Evolutionary conservation across 2,888 invertebrate genomes (phyloP).

Genomic region (Anthoptus insignis): DNA sequence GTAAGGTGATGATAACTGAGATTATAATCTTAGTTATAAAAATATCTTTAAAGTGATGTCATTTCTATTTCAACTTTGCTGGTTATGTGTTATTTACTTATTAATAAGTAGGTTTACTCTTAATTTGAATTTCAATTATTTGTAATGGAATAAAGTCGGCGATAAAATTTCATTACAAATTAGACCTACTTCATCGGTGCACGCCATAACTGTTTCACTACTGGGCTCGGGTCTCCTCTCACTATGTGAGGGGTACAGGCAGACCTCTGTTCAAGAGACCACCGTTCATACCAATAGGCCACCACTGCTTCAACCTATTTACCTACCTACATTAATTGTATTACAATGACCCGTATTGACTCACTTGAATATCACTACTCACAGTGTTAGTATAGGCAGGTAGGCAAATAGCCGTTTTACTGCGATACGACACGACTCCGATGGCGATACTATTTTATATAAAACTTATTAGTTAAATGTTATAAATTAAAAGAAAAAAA

Average conservation of each 20-base stretch:
- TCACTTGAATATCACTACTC: slow-evolving; percentile 4
- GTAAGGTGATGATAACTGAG: too few relatives aligned
- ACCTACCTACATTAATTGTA: neutral
- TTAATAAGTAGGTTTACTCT: neutral
- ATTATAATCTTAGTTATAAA: neutral
- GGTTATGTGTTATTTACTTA: neutral
- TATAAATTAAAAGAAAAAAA: too few relatives aligned
- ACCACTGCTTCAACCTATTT: too few relatives aligned
- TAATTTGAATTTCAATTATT: slow-evolving; percentile 3
- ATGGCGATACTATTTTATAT: too few relatives aligned
- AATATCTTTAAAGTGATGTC: neutral
- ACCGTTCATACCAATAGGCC: too few relatives aligned
- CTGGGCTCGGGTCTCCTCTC: too few relatives aligned
- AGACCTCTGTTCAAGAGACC: too few relatives aligned
- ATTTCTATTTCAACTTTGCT: neutral
- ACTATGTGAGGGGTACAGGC: too few relatives aligned
- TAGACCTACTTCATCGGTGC: too few relatives aligned
- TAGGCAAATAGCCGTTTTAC: neutral
- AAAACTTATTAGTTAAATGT: too few relatives aligned
- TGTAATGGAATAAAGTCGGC: neutral
- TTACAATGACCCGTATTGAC: neutral
- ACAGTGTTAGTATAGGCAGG: neutral
- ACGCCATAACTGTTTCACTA: too few relatives aligned
- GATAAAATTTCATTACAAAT: slow-evolving; percentile 1
- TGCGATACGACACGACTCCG: neutral